Evolutionary conservation across 1,140 invertebrate genomes (phyloP).

Genomic region (Thalassaphorura encarpata): DNA sequence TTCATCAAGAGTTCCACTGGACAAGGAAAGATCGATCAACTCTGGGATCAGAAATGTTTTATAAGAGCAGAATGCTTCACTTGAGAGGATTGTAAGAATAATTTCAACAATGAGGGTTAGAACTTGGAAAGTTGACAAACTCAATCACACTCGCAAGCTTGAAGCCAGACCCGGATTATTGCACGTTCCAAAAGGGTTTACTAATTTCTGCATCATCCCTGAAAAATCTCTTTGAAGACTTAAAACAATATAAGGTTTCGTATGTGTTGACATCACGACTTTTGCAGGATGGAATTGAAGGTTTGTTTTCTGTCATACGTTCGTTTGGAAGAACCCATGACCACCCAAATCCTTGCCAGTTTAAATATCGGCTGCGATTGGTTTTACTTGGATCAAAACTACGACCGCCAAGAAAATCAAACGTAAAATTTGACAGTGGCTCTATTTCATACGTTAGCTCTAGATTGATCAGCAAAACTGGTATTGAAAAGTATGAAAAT

Average conservation of each 20-base stretch:
- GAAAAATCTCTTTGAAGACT: conserved; percentile 8
- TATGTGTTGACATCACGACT: conserved; percentile 22
- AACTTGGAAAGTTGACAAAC: background rate
- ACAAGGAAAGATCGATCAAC: conserved; percentile 7
- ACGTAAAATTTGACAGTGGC: no score
- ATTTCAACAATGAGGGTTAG: background rate
- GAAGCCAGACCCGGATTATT: background rate
- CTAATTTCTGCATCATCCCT: conserved; percentile 21
- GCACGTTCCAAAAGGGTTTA: conserved; percentile 27
- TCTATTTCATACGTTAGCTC: no score
- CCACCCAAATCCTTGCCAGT: conserved; percentile 14
- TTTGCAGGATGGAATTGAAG: conserved; percentile 28
- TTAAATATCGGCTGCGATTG: conserved; percentile 18
- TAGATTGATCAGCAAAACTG: no score
- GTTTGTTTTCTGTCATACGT: conserved; percentile 24
- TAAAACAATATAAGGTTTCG: background rate
- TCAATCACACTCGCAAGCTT: background rate
- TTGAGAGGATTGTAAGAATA: conserved; percentile 9
- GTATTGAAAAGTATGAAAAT: no score
- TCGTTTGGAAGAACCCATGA: conserved; percentile 15
- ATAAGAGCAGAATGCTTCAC: conserved; percentile 11
- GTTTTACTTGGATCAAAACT: conserved; percentile 13
- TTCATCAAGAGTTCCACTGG: conserved; percentile 13
- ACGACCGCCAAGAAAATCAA: background rate
- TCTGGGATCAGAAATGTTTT: conserved; percentile 14